Percentiles rank a stretch among this genome's conserved stretches.
These are phyloP conservation scores for Dromiciops gliroides DNA, from an alignment of 2,113 vertebrate genomes.

Conservation along the genomic window DNA sequence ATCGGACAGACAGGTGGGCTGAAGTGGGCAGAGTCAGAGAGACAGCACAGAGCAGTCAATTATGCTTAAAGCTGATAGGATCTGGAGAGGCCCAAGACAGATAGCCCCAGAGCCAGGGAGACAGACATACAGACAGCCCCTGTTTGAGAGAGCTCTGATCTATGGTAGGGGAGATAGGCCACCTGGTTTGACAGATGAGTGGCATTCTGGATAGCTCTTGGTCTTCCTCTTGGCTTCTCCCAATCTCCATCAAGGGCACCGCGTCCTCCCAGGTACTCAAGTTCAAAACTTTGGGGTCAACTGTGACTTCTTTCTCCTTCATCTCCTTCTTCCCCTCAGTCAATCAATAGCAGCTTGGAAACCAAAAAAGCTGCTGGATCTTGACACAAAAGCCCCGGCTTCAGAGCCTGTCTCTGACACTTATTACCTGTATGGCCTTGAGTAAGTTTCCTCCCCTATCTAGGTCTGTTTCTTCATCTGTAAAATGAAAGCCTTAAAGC, in stretches of 20 bases:
- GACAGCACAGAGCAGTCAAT: background rate
- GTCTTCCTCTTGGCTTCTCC: background rate
- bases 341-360: background rate
- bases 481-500: background rate
- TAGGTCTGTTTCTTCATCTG: background rate
- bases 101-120: background rate
- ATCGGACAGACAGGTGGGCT: background rate
- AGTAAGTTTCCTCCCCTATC: background rate
- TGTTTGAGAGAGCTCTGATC: background rate
- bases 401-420: background rate
- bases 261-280: too few species aligned
- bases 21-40: background rate
- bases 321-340: background rate
- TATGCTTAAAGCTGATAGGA: background rate
- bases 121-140: background rate
- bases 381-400: background rate
- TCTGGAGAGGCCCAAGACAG: slow-evolving; percentile 2
- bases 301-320: background rate
- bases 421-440: background rate
- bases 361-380: background rate
- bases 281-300: too few species aligned
- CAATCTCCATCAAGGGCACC: fast-evolving
- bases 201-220: background rate
- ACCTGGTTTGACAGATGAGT: background rate
- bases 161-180: fast-evolving